A percentile compares a stretch with the other conserved stretches of the same genome.
Evolutionary conservation across 1,140 invertebrate genomes (phyloP).

Genomic region (Drosophila rhopaloa): DNA sequence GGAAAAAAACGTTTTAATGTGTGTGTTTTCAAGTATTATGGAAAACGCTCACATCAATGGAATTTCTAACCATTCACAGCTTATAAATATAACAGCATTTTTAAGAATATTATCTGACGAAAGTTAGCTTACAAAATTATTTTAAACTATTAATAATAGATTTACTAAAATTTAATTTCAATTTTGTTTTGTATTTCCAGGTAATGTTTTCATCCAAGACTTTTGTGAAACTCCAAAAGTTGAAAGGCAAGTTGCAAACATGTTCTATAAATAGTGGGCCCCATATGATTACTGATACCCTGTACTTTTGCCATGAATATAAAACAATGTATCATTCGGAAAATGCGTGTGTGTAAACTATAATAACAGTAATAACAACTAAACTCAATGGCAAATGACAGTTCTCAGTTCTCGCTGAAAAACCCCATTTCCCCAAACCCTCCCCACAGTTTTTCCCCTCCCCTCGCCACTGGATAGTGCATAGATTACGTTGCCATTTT

Average conservation of each 20-base stretch:
- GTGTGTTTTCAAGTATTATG: background rate
- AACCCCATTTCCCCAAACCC: background rate
- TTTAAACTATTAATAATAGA: too few relatives aligned
- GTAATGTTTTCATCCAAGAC: background rate
- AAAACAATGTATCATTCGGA: constrained; percentile 46
- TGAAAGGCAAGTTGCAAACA: background rate
- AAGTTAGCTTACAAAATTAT: too few relatives aligned
- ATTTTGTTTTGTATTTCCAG: background rate
- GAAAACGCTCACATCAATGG: too few relatives aligned
- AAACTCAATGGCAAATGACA: constrained; percentile 38
- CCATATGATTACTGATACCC: constrained; percentile 3
- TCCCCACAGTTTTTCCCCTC: background rate
- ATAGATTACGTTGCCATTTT: constrained; percentile 40
- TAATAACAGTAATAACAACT: constrained; percentile 52
- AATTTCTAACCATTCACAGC: too few relatives aligned
- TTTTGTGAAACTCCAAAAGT: background rate
- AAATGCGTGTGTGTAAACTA: constrained; percentile 35
- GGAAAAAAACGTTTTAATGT: background rate
- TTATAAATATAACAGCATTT: too few relatives aligned
- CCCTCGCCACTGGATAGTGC: constrained; percentile 6
- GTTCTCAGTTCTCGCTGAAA: constrained; percentile 24
- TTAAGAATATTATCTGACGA: too few relatives aligned
- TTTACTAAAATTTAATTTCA: background rate
- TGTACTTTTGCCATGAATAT: constrained; percentile 21
- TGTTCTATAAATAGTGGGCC: background rate